Evolutionary conservation across 2,888 invertebrate genomes (phyloP).

Genomic region (Aricia artaxerxes): DNA sequence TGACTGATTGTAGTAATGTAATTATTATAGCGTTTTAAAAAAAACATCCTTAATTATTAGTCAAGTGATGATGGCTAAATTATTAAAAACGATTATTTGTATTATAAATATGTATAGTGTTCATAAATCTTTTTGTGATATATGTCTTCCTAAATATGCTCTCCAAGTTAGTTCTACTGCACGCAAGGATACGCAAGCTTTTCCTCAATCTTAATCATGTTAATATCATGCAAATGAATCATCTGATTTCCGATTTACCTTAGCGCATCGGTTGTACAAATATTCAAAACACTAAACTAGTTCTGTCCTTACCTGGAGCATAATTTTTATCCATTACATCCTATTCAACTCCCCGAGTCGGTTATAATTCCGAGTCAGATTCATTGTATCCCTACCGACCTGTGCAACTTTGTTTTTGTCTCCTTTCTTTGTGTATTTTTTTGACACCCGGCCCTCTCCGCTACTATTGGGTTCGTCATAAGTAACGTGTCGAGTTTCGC

Average conservation of each 20-base stretch:
- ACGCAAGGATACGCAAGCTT: neutral
- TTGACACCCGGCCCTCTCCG: conserved; percentile 25
- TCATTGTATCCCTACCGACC: conserved; percentile 29
- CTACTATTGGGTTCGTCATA: conserved; percentile 23
- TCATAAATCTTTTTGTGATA: neutral
- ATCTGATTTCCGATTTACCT: conserved; percentile 21
- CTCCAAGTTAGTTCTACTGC: neutral
- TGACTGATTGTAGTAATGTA: too few species aligned
- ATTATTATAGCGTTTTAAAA: too few species aligned
- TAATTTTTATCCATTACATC: conserved; percentile 27
- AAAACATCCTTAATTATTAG: too few species aligned
- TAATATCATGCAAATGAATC: conserved; percentile 27
- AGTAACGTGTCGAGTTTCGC: conserved; percentile 13
- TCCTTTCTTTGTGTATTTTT: conserved; percentile 30
- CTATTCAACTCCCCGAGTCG: conserved; percentile 23
- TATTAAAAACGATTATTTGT: too few species aligned
- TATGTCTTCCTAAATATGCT: neutral
- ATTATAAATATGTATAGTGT: neutral
- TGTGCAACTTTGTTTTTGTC: conserved; percentile 27
- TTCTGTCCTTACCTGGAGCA: conserved; percentile 11
- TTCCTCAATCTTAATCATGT: conserved; percentile 28
- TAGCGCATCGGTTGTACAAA: neutral
- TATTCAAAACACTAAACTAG: conserved; percentile 12
- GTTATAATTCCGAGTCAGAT: conserved; percentile 17
- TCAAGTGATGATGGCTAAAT: too few species aligned